phyloP scores from a whole-genome alignment of 1,140 invertebrate species.

The Acyrthosiphon pisum region DNA sequence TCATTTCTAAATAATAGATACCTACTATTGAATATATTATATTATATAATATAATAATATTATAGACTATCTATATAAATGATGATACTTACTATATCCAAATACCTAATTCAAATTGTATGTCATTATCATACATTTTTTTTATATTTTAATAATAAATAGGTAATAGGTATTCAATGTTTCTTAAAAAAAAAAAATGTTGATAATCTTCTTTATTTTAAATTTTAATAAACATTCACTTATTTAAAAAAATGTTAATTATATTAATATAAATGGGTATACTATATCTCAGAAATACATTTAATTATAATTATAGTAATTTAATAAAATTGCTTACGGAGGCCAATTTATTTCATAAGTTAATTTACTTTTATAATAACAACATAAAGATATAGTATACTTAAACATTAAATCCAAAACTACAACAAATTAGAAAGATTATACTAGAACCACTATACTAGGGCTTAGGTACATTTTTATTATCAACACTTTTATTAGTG shows the following conservation, averaged over 20 bases:
- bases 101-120: too few relatives aligned
- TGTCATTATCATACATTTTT: too few relatives aligned
- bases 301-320: neutral
- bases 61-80: too few relatives aligned
- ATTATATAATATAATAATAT: too few relatives aligned
- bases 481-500: too few relatives aligned
- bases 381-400: neutral
- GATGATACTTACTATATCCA: too few relatives aligned
- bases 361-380: neutral
- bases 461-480: too few relatives aligned
- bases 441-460: neutral
- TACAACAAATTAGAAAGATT: neutral
- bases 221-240: neutral
- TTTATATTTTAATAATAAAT: too few relatives aligned
- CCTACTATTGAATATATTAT: too few relatives aligned
- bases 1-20: neutral
- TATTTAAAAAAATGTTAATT: neutral
- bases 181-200: neutral
- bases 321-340: neutral
- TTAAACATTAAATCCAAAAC: neutral
- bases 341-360: neutral
- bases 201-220: neutral
- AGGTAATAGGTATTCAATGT: neutral
- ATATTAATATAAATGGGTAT: neutral
- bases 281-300: neutral